Evolutionary conservation across 2,888 invertebrate species (phyloP), one percentile per base, ranked within the genome.

Genomic region (Cenopis cana): DNA sequence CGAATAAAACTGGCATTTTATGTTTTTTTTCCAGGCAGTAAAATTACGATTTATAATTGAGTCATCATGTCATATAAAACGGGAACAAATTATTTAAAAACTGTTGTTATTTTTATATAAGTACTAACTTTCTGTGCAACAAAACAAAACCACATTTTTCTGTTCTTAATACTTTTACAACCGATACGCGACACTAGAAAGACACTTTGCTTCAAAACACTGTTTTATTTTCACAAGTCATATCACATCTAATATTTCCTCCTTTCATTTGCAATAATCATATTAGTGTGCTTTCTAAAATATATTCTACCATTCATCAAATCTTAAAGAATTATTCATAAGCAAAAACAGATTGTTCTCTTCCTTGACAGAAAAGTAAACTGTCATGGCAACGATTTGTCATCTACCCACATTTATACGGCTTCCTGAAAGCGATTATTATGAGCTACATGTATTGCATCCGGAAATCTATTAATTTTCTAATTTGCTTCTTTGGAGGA

Each of bases 331-430:
- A 55, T 38, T 56, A 49, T 61, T 67, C 8, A 38, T 49, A 29
- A 70, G 72, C 72, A 72, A 76, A 78, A 77, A 76, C 77, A 77
- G 64, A 69, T 69, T 38, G 52, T 52, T 52, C 62, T 50, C 29
- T 61, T 52, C 72, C 72, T 60, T 72, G 75, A 75, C 78, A 76
- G 71, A 69, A 69, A 68, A 72, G 50, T 59, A 57, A 38, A 68
- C 60, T 74, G 70, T 72, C 73, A 68, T 71, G 59, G 57, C 71
- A 59, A 67, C 68, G 74, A 78, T 79, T 77, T 76, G 73, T 79
- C 78, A 77, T 77, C 69, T 75, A 74, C 74, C 68, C 74, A 69
- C 74, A 68, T 70, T 75, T 69, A 73, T 62, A 72, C 59, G 36
- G 69, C 73, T 76, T 75, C 78, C 76, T 75, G 73, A 76, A 76